Percentiles rank a stretch among this genome's conserved stretches.
Evolutionary conservation across 92 coral and sea anemone species (phyloP).

Genomic region (Phenganax marumi): DNA sequence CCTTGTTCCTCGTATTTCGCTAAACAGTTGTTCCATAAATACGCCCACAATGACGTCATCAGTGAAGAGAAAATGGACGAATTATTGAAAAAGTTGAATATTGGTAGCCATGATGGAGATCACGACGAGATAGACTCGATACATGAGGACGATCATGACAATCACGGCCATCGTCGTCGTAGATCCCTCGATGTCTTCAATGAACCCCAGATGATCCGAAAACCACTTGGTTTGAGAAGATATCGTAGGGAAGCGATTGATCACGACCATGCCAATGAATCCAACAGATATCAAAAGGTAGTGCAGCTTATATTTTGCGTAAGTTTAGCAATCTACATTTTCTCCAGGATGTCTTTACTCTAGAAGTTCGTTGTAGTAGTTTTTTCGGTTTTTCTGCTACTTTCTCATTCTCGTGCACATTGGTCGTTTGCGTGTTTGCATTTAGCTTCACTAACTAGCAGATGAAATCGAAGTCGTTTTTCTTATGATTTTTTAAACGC

Average conservation of each 20-base stretch:
- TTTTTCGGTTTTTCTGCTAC: no score
- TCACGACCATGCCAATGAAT: neutral
- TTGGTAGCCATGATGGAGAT: neutral
- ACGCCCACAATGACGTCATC: conserved; percentile 16
- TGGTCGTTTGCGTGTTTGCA: no score
- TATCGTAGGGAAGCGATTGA: conserved; percentile 6
- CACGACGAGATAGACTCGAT: neutral
- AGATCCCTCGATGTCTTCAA: neutral
- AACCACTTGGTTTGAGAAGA: neutral
- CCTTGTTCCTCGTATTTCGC: conserved; percentile 26
- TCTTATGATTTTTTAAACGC: no score
- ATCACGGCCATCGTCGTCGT: conserved; percentile 3
- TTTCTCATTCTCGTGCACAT: no score
- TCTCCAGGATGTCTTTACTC: no score
- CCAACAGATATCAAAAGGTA: conserved; percentile 24
- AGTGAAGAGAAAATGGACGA: conserved; percentile 15
- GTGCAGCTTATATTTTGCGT: neutral
- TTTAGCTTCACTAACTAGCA: no score
- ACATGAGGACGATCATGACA: conserved; percentile 18
- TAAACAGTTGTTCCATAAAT: conserved; percentile 2
- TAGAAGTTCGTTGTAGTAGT: no score
- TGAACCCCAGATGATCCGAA: neutral
- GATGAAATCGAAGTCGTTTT: no score
- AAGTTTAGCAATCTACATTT: neutral
- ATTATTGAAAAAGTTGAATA: conserved; percentile 10